Percentiles rank a stretch among this genome's conserved stretches.
Evolutionary conservation across 2,888 invertebrate genomes (phyloP).

Genomic region (Tribolium freemani): DNA sequence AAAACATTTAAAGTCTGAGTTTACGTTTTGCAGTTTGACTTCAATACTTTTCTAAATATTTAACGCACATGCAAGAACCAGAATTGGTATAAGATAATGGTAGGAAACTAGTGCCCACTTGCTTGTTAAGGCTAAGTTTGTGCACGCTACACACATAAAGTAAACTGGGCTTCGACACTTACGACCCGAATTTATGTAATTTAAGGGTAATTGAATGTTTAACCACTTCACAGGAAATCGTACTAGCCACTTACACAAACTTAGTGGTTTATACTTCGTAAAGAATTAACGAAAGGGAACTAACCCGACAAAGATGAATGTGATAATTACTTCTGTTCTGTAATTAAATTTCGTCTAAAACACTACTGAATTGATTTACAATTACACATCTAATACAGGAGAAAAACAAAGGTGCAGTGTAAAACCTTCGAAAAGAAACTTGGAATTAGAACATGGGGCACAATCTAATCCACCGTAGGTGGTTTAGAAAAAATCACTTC

Average conservation of each 20-base stretch:
- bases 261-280: not conserved
- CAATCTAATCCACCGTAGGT: not conserved
- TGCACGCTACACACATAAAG: constrained; percentile 38
- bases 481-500: constrained; percentile 40
- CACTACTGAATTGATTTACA: no score
- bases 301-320: no score
- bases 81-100: constrained; percentile 33
- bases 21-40: no score
- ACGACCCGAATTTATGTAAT: constrained; percentile 64
- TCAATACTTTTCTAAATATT: not conserved
- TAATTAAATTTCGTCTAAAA: no score
- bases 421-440: not conserved
- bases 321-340: no score
- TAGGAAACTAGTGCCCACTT: constrained; percentile 34
- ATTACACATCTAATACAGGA: not conserved
- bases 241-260: constrained; percentile 2
- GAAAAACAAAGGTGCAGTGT: not conserved
- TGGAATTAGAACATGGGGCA: not conserved
- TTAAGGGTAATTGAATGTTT: constrained; percentile 40
- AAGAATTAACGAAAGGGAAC: constrained; percentile 13
- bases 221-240: constrained; percentile 30
- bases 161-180: constrained; percentile 39
- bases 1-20: no score
- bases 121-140: constrained; percentile 33
- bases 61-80: constrained; percentile 30